Conservation (phyloP, 2,888 invertebrate species). For the Pterostichus madidus region DNA sequence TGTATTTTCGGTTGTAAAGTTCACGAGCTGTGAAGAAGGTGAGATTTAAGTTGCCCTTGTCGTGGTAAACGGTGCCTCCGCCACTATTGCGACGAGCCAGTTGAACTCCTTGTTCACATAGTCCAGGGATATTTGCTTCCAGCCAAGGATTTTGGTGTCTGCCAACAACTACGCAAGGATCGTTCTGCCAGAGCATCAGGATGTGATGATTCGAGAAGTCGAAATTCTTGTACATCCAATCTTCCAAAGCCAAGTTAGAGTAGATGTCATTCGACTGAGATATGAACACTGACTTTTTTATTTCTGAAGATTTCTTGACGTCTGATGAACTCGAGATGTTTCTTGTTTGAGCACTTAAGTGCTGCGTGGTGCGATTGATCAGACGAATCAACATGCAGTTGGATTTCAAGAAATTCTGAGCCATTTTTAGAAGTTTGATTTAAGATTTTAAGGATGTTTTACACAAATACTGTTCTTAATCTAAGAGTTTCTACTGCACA, state of each 20-base stretch:
- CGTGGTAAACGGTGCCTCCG: constrained; percentile 98
- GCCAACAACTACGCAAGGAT: constrained; percentile 97
- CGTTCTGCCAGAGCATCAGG: constrained; percentile 94
- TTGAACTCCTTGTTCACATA: constrained; percentile 83
- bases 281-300: constrained; percentile 93
- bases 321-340: constrained; percentile 1
- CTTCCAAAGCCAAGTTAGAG: constrained; percentile 96
- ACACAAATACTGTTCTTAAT: constrained; percentile 59
- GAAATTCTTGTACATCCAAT: constrained; percentile 95
- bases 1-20: constrained; percentile 91
- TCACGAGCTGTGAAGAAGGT: constrained; percentile 93
- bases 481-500: constrained; percentile 14
- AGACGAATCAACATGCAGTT: constrained; percentile 51
- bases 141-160: constrained; percentile 98
- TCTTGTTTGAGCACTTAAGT: constrained; percentile 16
- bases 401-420: constrained; percentile 56
- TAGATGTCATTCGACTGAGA: constrained; percentile 95
- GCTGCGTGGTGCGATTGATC: constrained; percentile 34
- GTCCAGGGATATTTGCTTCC: constrained; percentile 89
- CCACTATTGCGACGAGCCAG: constrained; percentile 96
- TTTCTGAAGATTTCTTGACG: constrained; percentile 72
- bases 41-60: constrained; percentile 94
- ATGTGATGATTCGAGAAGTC: constrained; percentile 91
- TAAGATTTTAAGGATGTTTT: constrained; percentile 2
- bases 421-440: constrained; percentile 52